Conservation (phyloP, 2,113 vertebrate genomes). For the Sterrhoptilus dennistouni region DNA sequence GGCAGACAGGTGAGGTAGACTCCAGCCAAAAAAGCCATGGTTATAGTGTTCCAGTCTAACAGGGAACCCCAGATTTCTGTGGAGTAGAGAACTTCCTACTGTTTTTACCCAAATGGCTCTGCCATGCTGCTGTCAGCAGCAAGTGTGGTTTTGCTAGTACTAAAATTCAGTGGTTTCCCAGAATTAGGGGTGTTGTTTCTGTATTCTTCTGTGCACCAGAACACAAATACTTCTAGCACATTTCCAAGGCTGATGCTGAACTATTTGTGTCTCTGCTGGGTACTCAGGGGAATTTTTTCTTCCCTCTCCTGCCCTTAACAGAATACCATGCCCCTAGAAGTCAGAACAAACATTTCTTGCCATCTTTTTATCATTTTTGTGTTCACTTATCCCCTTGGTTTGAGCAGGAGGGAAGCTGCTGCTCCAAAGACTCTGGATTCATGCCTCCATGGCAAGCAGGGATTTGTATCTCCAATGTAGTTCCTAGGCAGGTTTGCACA, state of each 20-base stretch:
- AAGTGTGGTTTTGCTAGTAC: background rate
- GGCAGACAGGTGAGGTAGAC: slow-evolving; percentile 72
- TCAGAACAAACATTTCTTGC: background rate
- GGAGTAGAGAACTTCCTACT: background rate
- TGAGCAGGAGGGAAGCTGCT: background rate
- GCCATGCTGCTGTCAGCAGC: background rate
- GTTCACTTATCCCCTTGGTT: background rate
- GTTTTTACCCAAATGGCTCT: background rate
- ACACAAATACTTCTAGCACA: background rate
- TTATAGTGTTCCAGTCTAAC: background rate
- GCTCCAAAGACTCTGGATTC: background rate
- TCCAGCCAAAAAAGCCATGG: background rate
- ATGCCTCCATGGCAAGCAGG: background rate
- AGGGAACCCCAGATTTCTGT: background rate
- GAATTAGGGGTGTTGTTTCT: background rate
- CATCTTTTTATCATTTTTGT: background rate
- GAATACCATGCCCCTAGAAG: background rate
- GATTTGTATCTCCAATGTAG: background rate
- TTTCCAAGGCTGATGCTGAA: background rate
- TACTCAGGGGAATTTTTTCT: background rate
- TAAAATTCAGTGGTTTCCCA: background rate
- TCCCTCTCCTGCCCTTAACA: background rate
- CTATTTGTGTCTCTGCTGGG: background rate
- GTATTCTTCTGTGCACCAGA: background rate
- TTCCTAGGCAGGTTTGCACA: background rate